These are phyloP conservation scores for Ophion ventricosus DNA, from an alignment of 2,888 invertebrate genomes.

Conservation along the genomic window DNA sequence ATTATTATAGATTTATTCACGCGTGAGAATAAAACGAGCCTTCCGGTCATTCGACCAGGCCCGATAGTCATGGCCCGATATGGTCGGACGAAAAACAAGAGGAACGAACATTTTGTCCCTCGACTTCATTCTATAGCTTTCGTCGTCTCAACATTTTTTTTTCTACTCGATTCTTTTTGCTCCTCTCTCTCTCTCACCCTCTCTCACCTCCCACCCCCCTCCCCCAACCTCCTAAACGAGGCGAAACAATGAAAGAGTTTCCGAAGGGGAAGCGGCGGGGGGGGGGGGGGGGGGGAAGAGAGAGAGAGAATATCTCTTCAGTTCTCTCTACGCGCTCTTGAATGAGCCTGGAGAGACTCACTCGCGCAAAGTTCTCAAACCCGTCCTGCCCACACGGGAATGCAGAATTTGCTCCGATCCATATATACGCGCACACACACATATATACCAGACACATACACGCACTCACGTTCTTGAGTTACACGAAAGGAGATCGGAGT, in stretches of 20 bases:
- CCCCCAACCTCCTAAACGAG: constrained; percentile 72
- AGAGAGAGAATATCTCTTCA: constrained; percentile 19
- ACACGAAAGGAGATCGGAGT: constrained; percentile 27
- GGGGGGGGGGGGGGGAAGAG: constrained; percentile 5
- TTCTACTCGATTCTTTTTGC: constrained; percentile 58
- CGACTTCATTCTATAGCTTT: constrained; percentile 65
- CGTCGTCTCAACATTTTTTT: constrained; percentile 74
- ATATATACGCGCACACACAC: background rate
- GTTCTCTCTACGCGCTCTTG: constrained; percentile 71
- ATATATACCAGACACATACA: background rate
- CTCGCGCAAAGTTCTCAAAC: constrained; percentile 69
- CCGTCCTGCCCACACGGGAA: constrained; percentile 77
- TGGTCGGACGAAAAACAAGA: constrained; percentile 70
- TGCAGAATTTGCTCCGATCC: constrained; percentile 47
- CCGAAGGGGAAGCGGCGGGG: constrained; percentile 58
- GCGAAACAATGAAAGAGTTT: constrained; percentile 79
- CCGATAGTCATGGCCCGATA: constrained; percentile 69
- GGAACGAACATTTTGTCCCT: constrained; percentile 26
- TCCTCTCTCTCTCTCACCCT: background rate
- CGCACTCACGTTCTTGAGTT: constrained; percentile 44
- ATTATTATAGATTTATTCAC: background rate
- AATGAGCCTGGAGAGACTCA: constrained; percentile 74
- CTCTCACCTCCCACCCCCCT: constrained; percentile 46
- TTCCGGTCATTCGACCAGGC: background rate
- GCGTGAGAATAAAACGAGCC: background rate